Conservation (phyloP, 1,140 invertebrate species). For the Halesus radiatus region DNA sequence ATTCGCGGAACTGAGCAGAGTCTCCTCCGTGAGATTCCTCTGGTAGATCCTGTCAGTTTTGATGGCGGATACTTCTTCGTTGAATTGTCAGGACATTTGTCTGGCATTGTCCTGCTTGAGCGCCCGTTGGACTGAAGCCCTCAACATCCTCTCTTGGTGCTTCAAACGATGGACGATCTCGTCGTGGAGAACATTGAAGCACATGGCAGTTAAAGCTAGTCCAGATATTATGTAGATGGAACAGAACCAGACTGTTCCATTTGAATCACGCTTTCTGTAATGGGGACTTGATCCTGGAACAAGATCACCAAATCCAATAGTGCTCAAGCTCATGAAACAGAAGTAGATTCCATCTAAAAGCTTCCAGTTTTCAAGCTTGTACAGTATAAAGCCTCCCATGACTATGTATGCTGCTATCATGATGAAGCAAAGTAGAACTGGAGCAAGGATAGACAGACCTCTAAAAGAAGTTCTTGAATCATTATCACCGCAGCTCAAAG, state of each 20-base stretch:
- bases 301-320: slow-evolving; percentile 93
- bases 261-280: slow-evolving; percentile 68
- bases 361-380: slow-evolving; percentile 88
- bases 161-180: slow-evolving; percentile 87
- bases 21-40: slow-evolving; percentile 66
- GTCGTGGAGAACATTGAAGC: slow-evolving; percentile 97
- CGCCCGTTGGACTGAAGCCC: slow-evolving; percentile 64
- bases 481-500: slow-evolving; percentile 78
- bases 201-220: slow-evolving; percentile 97
- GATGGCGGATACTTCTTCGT: slow-evolving; percentile 65
- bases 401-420: slow-evolving; percentile 89
- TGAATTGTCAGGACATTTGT: slow-evolving; percentile 55
- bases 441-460: slow-evolving; percentile 82
- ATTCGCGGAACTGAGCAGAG: slow-evolving; percentile 59
- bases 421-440: slow-evolving; percentile 81
- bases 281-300: slow-evolving; percentile 82
- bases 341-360: slow-evolving; percentile 94
- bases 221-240: slow-evolving; percentile 96
- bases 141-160: slow-evolving; percentile 70
- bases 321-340: slow-evolving; percentile 94
- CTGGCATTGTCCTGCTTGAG: slow-evolving; percentile 63
- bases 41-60: slow-evolving; percentile 60
- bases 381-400: slow-evolving; percentile 89
- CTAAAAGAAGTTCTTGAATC: slow-evolving; percentile 82
- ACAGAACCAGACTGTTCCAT: slow-evolving; percentile 87